Evolutionary conservation across 2,888 invertebrate genomes (phyloP).

Genomic region (Drosophila flavopinicola): DNA sequence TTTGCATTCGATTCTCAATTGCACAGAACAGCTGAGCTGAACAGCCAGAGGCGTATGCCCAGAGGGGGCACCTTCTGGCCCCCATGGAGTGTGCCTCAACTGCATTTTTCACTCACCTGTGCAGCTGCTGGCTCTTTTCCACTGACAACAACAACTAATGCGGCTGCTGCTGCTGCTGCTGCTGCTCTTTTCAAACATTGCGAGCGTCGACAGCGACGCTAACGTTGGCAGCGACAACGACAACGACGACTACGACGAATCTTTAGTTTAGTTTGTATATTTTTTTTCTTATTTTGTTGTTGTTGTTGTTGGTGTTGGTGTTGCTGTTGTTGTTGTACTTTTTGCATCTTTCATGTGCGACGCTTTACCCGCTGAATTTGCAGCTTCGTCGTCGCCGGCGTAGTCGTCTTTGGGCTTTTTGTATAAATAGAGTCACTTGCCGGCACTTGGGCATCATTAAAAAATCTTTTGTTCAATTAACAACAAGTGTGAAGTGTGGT

Average conservation of each 20-base stretch:
- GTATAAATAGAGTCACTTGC: slow-evolving; percentile 84
- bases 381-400: slow-evolving; percentile 40
- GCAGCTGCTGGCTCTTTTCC: slow-evolving; percentile 35
- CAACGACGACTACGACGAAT: slow-evolving; percentile 53
- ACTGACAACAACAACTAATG: slow-evolving; percentile 32
- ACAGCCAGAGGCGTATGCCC: slow-evolving; percentile 38
- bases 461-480: slow-evolving; percentile 83
- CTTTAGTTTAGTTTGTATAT: slow-evolving; percentile 66
- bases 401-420: slow-evolving; percentile 55
- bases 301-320: too few species aligned
- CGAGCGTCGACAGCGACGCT: slow-evolving; percentile 27
- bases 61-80: slow-evolving; percentile 6
- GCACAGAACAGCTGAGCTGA: slow-evolving; percentile 46
- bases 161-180: slow-evolving; percentile 33
- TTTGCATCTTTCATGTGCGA: slow-evolving; percentile 70
- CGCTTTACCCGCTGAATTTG: slow-evolving; percentile 67
- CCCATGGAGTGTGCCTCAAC: slow-evolving; percentile 6
- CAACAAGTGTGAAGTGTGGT: slow-evolving; percentile 70
- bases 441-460: slow-evolving; percentile 84
- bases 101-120: slow-evolving; percentile 30
- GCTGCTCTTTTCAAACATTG: slow-evolving; percentile 62
- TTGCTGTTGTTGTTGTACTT: slow-evolving; percentile 31
- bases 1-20: slow-evolving; percentile 47
- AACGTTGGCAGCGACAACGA: slow-evolving; percentile 27
- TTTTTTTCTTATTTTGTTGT: slow-evolving; percentile 14